These are phyloP conservation scores for Clarias pachynema DNA, from an alignment of 2,797 vertebrate species.

Conservation along the genomic window DNA sequence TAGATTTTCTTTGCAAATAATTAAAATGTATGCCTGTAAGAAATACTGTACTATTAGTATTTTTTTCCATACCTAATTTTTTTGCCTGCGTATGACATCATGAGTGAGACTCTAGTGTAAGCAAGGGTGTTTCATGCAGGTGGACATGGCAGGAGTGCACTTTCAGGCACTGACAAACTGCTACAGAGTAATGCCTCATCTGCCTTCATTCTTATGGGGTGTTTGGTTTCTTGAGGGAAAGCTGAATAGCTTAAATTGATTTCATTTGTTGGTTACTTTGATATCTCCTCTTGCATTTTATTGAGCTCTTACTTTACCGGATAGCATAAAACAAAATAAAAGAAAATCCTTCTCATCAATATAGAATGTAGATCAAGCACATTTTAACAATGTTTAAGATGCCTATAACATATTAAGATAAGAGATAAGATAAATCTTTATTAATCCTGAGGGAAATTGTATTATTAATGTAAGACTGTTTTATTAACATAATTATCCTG, in stretches of 20 bases:
- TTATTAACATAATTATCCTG: background rate
- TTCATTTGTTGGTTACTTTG: too few species aligned
- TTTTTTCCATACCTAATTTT: too few species aligned
- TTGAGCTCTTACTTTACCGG: background rate
- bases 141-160: background rate
- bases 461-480: background rate
- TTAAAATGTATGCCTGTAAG: background rate
- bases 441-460: too few species aligned
- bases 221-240: too few species aligned
- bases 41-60: too few species aligned
- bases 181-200: background rate
- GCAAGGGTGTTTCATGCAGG: background rate
- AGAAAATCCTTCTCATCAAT: background rate
- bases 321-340: background rate
- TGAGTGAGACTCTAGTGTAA: background rate
- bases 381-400: background rate
- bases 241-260: background rate
- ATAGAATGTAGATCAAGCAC: background rate
- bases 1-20: background rate
- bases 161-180: background rate
- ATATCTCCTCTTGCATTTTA: background rate
- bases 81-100: background rate
- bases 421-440: too few species aligned
- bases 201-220: background rate
- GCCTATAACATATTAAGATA: too few species aligned